Conservation (phyloP, 2,797 vertebrate species). For the Urocyon cinereoargenteus region DNA sequence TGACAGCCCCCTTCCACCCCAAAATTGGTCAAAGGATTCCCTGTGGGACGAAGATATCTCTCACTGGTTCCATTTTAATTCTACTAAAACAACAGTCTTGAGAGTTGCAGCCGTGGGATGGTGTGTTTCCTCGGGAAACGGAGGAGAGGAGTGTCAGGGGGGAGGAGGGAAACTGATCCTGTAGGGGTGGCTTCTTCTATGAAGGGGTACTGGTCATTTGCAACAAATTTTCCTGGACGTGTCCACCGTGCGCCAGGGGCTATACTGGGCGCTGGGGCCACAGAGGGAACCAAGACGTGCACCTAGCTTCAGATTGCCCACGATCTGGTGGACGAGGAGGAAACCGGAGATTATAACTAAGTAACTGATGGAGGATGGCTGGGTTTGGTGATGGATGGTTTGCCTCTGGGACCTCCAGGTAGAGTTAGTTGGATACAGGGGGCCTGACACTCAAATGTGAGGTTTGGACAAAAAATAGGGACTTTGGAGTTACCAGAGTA, state of each 20-base stretch:
- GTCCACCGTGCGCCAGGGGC: background rate
- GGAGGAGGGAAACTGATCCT: background rate
- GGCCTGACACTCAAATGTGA: background rate
- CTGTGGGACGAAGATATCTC: conserved; percentile 12
- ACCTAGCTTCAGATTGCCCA: background rate
- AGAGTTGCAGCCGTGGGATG: background rate
- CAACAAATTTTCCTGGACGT: background rate
- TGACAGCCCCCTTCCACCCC: background rate
- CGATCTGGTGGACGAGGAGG: background rate
- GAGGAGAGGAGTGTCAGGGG: background rate
- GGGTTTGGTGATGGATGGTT: background rate
- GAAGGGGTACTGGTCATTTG: background rate
- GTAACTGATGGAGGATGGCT: background rate
- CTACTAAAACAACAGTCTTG: conserved; percentile 1
- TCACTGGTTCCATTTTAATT: background rate
- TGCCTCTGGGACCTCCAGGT: background rate
- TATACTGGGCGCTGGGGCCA: background rate
- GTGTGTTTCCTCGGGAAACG: background rate
- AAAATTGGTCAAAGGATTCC: conserved; percentile 30
- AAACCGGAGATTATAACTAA: background rate
- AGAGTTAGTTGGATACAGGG: background rate
- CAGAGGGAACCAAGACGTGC: background rate
- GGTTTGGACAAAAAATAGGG: background rate
- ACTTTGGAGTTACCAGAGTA: background rate
- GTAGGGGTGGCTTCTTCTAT: background rate